Conservation (phyloP, 2,113 vertebrate genomes). For the Platycercus adscitus region DNA sequence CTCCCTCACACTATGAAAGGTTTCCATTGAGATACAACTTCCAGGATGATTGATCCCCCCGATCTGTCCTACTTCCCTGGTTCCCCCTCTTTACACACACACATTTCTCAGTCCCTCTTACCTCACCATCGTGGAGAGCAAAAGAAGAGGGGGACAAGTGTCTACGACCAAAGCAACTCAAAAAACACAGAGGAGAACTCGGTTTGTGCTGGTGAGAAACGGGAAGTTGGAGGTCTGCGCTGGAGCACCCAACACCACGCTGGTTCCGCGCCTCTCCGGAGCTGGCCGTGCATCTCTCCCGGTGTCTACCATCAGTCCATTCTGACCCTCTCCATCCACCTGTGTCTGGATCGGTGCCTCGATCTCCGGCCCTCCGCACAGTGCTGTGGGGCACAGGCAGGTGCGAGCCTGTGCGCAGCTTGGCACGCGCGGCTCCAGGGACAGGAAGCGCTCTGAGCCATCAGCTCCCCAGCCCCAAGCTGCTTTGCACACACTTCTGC, state of each 20-base stretch:
- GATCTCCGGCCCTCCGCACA: neutral
- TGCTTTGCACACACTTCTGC: conserved; percentile 73
- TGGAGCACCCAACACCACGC: neutral
- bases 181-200: conserved; percentile 17
- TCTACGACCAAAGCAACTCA: neutral
- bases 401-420: neutral
- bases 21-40: neutral
- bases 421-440: neutral
- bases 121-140: conserved; percentile 65
- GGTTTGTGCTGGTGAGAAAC: neutral
- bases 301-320: neutral
- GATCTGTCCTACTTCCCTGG: neutral
- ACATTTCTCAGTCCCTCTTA: conserved; percentile 19
- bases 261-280: neutral
- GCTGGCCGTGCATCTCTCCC: conserved; percentile 45
- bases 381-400: neutral
- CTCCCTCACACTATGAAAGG: neutral
- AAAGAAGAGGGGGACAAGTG: neutral
- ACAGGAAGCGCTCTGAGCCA: conserved; percentile 65
- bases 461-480: conserved; percentile 34
- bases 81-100: neutral
- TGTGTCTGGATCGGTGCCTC: neutral
- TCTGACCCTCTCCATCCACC: neutral
- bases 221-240: conserved; percentile 25
- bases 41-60: neutral